Evolutionary conservation across 2,888 invertebrate genomes (phyloP).

Genomic region (Platerodrilus igneus): DNA sequence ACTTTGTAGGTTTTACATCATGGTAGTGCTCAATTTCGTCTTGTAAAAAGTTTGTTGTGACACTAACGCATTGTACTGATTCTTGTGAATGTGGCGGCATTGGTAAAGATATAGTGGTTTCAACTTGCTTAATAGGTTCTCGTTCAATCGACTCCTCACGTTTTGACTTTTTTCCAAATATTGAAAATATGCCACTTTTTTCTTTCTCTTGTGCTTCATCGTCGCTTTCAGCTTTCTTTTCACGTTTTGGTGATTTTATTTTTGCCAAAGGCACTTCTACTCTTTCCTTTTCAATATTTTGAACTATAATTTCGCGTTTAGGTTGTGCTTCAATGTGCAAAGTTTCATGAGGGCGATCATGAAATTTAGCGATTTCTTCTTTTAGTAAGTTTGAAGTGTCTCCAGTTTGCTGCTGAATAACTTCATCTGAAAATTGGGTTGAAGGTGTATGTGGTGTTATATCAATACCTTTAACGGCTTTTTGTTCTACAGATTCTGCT

Average conservation of each 20-base stretch:
- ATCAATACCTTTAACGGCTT: conserved; percentile 15
- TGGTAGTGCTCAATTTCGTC: conserved; percentile 37
- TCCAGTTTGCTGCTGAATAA: conserved; percentile 24
- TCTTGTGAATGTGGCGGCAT: conserved; percentile 16
- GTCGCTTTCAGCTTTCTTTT: not conserved
- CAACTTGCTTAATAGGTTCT: not conserved
- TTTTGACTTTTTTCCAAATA: conserved; percentile 32
- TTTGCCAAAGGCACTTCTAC: conserved; percentile 1
- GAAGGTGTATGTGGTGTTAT: conserved; percentile 24
- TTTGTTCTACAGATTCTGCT: conserved; percentile 13
- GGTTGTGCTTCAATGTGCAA: not conserved
- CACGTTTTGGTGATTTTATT: not conserved
- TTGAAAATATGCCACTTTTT: conserved; percentile 31
- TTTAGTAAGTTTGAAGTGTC: conserved; percentile 27
- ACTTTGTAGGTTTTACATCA: conserved; percentile 32
- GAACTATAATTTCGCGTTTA: not conserved
- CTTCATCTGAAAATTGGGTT: conserved; percentile 9
- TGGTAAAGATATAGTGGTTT: conserved; percentile 18
- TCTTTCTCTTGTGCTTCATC: conserved; percentile 26
- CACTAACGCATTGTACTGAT: conserved; percentile 34
- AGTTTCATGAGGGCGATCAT: conserved; percentile 18
- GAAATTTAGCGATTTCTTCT: conserved; percentile 24
- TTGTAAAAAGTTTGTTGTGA: conserved; percentile 33
- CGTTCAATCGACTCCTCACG: conserved; percentile 15
- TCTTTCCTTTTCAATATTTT: conserved; percentile 1